Evolutionary conservation across 2,113 vertebrate species (phyloP), one percentile per base, ranked within the genome.

Genomic region (Cyprinus carpio): DNA sequence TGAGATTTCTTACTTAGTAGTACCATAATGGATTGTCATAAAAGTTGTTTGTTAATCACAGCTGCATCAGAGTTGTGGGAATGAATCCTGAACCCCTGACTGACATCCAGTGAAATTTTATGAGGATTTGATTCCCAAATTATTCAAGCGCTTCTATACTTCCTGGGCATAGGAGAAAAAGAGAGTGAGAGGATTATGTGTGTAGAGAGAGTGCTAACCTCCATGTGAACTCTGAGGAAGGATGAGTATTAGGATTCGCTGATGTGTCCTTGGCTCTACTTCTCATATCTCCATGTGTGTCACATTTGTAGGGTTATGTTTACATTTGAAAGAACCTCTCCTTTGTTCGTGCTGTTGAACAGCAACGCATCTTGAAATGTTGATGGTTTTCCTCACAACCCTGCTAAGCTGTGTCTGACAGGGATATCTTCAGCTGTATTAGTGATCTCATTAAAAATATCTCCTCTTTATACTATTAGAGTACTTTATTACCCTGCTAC

Each of bases 191-290:
- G n/a, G n/a, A n/a, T n/a, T n/a, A n/a, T n/a, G n/a, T n/a, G n/a
- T n/a, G 2, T 43, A 60, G 9, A 64, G 27, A 75, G 56, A 85
- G 77, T 65, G n/a, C 56, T 87, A 86, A 87, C 87, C 86, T 84
- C 76, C 75, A 85, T 72, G 46, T 87, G 84, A 89, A 88, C 84
- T 81, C 71, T 37, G 64, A 71, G 78, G n/a, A 87, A 81, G 71
- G 87, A 87, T 85, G 86, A 91, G 84, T 88, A 82, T n/a, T n/a
- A n/a, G n/a, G 81, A 87, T 87, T 84, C 85, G 87, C 83, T 84
- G 87, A 87, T 87, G 87, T 88, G 88, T 87, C 88, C 87, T 89
- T 89, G 88, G 88, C 88, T 83, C 37, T 77, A 29, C 4, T 76
- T 62, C 75, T 18, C 69, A 29, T 77, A 69, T 86, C 51, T 85